phyloP scores from a whole-genome alignment of 2,113 vertebrate species.

The Dolichotis patagonum region DNA sequence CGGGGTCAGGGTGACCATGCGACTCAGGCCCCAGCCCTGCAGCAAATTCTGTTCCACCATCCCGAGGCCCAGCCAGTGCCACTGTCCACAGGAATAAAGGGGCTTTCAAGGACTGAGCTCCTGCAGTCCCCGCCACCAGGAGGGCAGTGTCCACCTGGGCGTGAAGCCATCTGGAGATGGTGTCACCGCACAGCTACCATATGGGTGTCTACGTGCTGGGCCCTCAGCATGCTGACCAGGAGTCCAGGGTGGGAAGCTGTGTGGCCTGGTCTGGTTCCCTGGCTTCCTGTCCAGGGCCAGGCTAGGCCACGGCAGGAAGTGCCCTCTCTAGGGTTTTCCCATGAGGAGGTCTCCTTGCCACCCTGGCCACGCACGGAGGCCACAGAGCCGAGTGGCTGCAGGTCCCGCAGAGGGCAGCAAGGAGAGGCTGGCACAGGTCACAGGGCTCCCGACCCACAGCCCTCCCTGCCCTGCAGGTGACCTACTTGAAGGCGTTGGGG shows the following conservation, averaged over 20 bases:
- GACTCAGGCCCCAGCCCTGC: neutral
- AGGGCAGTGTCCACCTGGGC: too few relatives aligned
- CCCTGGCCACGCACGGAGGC: neutral
- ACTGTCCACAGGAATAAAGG: neutral
- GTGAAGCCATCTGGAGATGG: neutral
- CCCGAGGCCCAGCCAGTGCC: neutral
- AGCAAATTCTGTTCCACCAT: neutral
- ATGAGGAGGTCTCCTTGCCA: neutral
- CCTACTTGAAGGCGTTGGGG: conserved; percentile 96
- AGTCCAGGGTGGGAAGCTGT: neutral
- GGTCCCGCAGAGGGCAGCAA: neutral
- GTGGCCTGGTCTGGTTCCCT: neutral
- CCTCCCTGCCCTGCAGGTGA: neutral
- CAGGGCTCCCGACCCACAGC: neutral
- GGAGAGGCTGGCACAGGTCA: neutral
- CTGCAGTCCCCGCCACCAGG: neutral
- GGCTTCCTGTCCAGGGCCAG: neutral
- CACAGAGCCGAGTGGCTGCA: rapidly evolving
- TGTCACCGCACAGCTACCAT: rapidly evolving
- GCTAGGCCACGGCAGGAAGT: neutral
- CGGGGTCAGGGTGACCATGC: neutral
- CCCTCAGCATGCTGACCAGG: rapidly evolving
- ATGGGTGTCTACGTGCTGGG: too few relatives aligned
- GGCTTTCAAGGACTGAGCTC: neutral
- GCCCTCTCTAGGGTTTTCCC: neutral